Base-by-base conservation (phyloP, 2,797 vertebrate species). In the Coracias cyanogaster region DNA sequence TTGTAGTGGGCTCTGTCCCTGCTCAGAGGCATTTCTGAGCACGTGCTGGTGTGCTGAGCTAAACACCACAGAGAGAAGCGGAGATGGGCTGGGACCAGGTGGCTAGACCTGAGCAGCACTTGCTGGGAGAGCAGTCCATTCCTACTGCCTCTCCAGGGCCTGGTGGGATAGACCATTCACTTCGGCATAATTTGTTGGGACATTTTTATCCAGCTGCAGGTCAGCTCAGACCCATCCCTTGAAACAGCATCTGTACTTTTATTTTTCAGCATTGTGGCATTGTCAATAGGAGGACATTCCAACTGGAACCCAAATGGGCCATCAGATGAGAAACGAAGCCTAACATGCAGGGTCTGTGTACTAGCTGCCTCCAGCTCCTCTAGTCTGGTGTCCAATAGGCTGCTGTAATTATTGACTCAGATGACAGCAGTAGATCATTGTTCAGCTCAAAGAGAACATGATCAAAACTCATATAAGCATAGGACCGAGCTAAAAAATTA, bases 301-400 rank as follows among this genome's bases (percentile, higher is more conserved):
- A 71, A 35, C 48, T 67, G 39, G 65, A 71, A 49, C 6, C 58
- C 54, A 83, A 82, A 39, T 1, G 51, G 16, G 16, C 39, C 37
- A 62, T 58, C 45, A 65, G 51, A 73, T 14, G 19, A 29, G 29
- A 35, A 7, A 71, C 49, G 37, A 74, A 88, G 6, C 35, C 28
- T 17, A 26, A 19, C 0, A 3, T 1, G 29, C 5, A 41, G n/a
- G 2, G 7, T 45, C 12, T 7, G 9, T 5, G 28, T 22, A 72
- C 49, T 54, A 67, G 57, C 3, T 7, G 2, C 33, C 15, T 52
- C 72, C 16, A 43, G 41, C 16, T 48, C 49, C 45, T 52, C 37
- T 26, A 45, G 33, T 52, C 26, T 61, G 45, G 26, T 46, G 41
- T 72, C 62, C 28, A 10, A 82, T 74, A 74, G 29, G 35, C 37